Evolutionary conservation across 2,113 vertebrate genomes (phyloP), one percentile per base, ranked within the genome.

Genomic region (Zeus faber): DNA sequence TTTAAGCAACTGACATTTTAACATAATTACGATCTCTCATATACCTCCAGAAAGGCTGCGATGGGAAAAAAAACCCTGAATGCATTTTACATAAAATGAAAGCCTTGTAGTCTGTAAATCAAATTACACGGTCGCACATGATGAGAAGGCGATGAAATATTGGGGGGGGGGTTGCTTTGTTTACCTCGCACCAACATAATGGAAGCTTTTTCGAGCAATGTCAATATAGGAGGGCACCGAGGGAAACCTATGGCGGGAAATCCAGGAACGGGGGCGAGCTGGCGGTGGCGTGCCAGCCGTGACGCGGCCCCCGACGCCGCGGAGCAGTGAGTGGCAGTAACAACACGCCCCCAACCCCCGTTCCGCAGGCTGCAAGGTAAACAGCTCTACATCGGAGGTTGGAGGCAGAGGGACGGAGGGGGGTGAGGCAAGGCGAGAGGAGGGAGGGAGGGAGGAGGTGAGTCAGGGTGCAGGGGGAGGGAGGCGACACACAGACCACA

Each of bases 401-500:
- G 50, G 31, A 45, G 39, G 54, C 63, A 55, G 8, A 27, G 27
- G 50, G 37, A 31, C 49, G 47, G 39, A 11, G 52, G 27, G 8
- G 45, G 17, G 26, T n/a, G n/a, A n/a, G n/a, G n/a, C n/a, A n/a
- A n/a, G n/a, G n/a, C n/a, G 35, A 27, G 17, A 25, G 40, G 41
- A 46, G 33, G 35, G 40, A 41, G 18, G 13, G 35, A 11, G 39
- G n/a, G 18, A 13, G 22, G n/a, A 24, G 5, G 29, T 11, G 54
- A 7, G 6, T 20, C 7, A 29, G 43, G 27, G 54, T 54, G 40
- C 10, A 17, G 58, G 8, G n/a, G 44, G 51, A 58, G 51, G 58
- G 74, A 72, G 74, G 67, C 66, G 77, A 80, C 74, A 80, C 64
- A 73, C 62, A 81, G 88, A 88, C 87, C 89, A 91, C 89, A 89